Conservation (phyloP, 2,797 vertebrate genomes). For the Hippopotamyrus pictus region DNA sequence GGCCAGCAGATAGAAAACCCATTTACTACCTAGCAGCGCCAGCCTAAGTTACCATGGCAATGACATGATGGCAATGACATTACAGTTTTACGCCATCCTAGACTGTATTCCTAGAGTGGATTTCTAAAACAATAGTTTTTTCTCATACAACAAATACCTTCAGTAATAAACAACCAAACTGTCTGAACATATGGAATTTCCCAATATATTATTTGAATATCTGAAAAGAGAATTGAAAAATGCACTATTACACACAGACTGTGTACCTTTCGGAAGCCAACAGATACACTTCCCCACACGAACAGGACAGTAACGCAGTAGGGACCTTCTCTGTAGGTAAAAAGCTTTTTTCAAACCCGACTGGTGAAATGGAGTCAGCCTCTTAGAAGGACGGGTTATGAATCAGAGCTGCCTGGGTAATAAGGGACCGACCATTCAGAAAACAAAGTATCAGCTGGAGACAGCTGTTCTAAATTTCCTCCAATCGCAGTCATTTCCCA, state of each 20-base stretch:
- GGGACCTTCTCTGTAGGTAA: not conserved
- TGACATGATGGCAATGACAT: slow-evolving; percentile 81
- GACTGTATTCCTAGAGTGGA: slow-evolving; percentile 72
- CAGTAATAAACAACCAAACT: not conserved
- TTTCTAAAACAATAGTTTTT: slow-evolving; percentile 52
- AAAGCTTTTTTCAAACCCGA: not conserved
- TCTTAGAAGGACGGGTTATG: not conserved
- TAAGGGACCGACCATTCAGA: not conserved
- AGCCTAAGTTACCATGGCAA: slow-evolving; percentile 92
- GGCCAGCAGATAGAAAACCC: slow-evolving; percentile 18
- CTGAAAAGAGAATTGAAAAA: slow-evolving; percentile 1
- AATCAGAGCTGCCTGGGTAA: not conserved
- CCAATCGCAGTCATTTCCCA: not conserved
- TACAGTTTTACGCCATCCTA: slow-evolving; percentile 89
- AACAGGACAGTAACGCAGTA: not conserved
- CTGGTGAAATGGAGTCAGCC: not conserved
- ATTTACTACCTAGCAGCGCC: slow-evolving; percentile 61
- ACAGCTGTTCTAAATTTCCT: not conserved
- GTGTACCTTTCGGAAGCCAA: not conserved
- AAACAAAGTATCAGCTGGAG: not conserved
- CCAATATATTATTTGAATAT: not conserved
- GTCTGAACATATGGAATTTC: not conserved
- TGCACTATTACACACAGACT: not conserved
- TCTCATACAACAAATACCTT: not conserved
- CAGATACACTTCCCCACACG: not conserved